Conservation (phyloP, 2,888 invertebrate species). For the Plusia festucae region DNA sequence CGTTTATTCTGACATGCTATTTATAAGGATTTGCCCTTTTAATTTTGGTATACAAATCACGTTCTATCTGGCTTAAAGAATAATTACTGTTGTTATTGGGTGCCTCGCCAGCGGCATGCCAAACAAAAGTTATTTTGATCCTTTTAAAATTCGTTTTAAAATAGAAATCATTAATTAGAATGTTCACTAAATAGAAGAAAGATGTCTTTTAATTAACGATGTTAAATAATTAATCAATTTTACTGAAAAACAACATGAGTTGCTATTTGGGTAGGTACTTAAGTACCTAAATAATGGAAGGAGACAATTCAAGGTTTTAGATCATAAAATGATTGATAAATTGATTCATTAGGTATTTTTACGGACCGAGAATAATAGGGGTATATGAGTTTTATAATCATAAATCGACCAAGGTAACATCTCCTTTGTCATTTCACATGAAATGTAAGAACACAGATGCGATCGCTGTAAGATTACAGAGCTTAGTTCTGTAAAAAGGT, state of each 20-base stretch:
- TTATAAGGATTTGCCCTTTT: constrained; percentile 18
- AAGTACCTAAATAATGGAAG: too few species aligned
- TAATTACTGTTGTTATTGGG: constrained; percentile 51
- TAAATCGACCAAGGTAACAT: too few species aligned
- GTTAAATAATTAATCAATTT: background rate
- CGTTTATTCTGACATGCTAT: constrained; percentile 25
- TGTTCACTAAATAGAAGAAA: constrained; percentile 14
- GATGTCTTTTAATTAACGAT: constrained; percentile 11
- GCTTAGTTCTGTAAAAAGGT: background rate
- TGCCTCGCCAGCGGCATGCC: constrained; percentile 19
- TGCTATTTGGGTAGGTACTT: background rate
- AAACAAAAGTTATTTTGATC: constrained; percentile 39
- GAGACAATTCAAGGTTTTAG: too few species aligned
- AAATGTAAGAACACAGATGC: background rate
- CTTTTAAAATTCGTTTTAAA: constrained; percentile 17
- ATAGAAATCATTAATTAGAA: constrained; percentile 30
- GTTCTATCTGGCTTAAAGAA: constrained; percentile 45
- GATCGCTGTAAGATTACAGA: too few species aligned
- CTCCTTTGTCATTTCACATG: background rate
- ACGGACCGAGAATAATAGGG: background rate
- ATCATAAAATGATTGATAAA: too few species aligned
- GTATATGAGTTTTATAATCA: too few species aligned
- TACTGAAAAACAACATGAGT: background rate
- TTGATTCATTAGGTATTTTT: background rate
- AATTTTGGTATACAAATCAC: constrained; percentile 52